These are phyloP conservation scores for Drosophila mimetica DNA, from an alignment of 2,888 invertebrate species.

Conservation along the genomic window DNA sequence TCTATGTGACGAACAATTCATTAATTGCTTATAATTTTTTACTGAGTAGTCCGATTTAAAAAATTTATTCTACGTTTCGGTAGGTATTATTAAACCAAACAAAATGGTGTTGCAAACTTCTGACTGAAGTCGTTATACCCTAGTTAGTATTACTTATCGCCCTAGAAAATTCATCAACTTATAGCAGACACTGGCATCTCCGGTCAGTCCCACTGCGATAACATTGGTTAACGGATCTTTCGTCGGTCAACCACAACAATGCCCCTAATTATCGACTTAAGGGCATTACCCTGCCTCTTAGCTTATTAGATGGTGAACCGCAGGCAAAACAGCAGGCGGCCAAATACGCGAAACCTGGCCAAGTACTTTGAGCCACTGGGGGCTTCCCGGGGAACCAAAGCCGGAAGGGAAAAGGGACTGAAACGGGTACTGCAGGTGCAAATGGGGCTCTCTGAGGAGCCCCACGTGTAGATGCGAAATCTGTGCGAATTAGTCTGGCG, in stretches of 20 bases:
- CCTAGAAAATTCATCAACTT: no score
- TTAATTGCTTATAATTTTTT: no score
- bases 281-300: conserved; percentile 32
- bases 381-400: background rate
- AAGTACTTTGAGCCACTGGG: background rate
- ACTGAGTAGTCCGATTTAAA: no score
- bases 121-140: no score
- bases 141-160: no score
- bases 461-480: conserved; percentile 16
- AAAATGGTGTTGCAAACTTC: no score
- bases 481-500: conserved; percentile 35
- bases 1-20: no score
- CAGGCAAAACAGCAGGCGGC: background rate
- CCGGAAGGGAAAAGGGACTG: conserved; percentile 3
- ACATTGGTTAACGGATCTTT: background rate
- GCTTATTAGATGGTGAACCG: conserved; percentile 39
- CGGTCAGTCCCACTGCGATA: background rate
- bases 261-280: conserved; percentile 50
- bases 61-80: no score
- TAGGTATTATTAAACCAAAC: no score
- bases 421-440: background rate
- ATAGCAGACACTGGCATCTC: background rate
- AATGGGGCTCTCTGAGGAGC: background rate
- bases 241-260: conserved; percentile 13
- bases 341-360: background rate